Percentiles rank a stretch among this genome's conserved stretches.
phyloP scores from a whole-genome alignment of 2,888 invertebrate species.

The Agapetus fuscipes region DNA sequence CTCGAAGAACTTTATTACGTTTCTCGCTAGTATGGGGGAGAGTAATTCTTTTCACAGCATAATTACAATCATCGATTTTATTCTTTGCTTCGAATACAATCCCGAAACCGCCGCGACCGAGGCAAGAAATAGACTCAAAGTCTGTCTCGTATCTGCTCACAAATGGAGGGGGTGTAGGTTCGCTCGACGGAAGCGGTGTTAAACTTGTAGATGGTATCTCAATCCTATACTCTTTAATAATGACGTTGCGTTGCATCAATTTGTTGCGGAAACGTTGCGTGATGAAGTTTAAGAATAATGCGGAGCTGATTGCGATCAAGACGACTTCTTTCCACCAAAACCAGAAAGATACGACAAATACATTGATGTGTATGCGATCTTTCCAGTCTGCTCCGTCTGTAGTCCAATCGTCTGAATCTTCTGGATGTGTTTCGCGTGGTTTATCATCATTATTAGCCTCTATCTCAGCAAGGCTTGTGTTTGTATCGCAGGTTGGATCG shows the following conservation, averaged over 20 bases:
- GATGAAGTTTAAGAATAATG: constrained; percentile 60
- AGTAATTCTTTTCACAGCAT: constrained; percentile 91
- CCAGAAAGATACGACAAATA: constrained; percentile 66
- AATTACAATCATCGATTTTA: constrained; percentile 86
- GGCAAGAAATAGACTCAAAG: constrained; percentile 70
- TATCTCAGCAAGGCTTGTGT: too few relatives aligned
- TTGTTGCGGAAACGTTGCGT: constrained; percentile 27
- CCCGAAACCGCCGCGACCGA: constrained; percentile 92
- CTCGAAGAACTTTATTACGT: constrained; percentile 82
- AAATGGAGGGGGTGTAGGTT: constrained; percentile 29
- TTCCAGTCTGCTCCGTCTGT: too few relatives aligned
- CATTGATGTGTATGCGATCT: too few relatives aligned
- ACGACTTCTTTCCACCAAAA: constrained; percentile 79
- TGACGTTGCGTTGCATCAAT: too few relatives aligned
- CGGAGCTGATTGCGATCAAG: constrained; percentile 63
- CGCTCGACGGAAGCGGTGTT: not conserved
- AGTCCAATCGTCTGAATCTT: too few relatives aligned
- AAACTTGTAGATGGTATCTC: too few relatives aligned
- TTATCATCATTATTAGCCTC: too few relatives aligned
- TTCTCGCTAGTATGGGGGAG: constrained; percentile 72
- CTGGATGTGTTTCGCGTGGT: too few relatives aligned
- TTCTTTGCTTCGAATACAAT: constrained; percentile 93
- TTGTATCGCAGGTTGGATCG: constrained; percentile 32
- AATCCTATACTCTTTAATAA: too few relatives aligned
- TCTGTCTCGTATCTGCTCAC: constrained; percentile 69